Percentiles rank a stretch among this genome's conserved stretches.
These are phyloP conservation scores for Rhea americana DNA, from an alignment of 2,113 vertebrate species.

Conservation along the genomic window DNA sequence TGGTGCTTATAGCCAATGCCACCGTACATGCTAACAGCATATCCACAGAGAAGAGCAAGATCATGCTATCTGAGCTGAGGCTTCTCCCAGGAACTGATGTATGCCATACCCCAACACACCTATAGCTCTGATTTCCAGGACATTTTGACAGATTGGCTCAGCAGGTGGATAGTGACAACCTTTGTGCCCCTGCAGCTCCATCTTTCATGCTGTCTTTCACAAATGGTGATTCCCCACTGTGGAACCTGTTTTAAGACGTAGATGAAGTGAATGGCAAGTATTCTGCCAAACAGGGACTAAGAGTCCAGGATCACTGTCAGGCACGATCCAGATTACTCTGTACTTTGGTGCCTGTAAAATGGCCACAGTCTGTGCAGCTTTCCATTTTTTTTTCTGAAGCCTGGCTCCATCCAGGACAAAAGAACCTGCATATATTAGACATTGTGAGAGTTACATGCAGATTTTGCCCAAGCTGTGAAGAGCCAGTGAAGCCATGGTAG, in stretches of 20 bases:
- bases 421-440: not conserved
- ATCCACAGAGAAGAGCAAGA: not conserved
- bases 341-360: not conserved
- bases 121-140: not conserved
- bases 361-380: not conserved
- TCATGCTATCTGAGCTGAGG: not conserved
- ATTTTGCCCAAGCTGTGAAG: not conserved
- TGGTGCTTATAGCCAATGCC: not conserved
- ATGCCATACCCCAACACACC: rapidly evolving
- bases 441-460: not conserved
- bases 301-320: not conserved
- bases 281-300: not conserved
- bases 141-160: not conserved
- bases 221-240: not conserved
- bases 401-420: not conserved
- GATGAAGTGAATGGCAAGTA: not conserved
- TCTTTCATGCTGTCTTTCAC: not conserved
- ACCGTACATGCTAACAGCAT: rapidly evolving
- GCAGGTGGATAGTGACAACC: not conserved
- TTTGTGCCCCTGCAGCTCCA: not conserved
- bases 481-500: not conserved
- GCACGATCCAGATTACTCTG: not conserved
- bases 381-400: not conserved
- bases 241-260: not conserved
- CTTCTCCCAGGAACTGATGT: not conserved